These are phyloP conservation scores for Bombus polaris DNA, from an alignment of 1,140 invertebrate species.

Conservation along the genomic window DNA sequence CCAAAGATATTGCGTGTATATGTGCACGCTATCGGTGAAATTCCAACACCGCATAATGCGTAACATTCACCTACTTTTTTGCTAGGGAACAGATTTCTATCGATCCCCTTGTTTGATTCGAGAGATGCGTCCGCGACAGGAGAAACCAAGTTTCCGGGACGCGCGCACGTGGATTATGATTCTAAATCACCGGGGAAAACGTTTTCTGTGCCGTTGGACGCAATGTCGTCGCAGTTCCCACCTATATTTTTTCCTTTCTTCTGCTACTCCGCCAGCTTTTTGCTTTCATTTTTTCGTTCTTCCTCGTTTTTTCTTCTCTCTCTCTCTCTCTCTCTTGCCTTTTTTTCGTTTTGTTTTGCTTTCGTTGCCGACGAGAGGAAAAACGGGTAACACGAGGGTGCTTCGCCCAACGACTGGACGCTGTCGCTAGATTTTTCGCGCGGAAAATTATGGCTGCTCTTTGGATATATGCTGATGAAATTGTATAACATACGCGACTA, in stretches of 20 bases:
- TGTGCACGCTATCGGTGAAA: not conserved
- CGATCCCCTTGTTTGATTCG: conserved; percentile 27
- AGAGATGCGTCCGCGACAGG: not conserved
- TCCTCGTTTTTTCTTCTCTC: no score
- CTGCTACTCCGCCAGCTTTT: conserved; percentile 4
- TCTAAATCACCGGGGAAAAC: conserved; percentile 42
- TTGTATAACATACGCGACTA: not conserved
- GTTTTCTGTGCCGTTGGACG: conserved; percentile 46
- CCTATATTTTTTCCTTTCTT: conserved; percentile 26
- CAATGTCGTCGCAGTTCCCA: conserved; percentile 44
- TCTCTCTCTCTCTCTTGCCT: not conserved
- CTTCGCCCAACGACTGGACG: conserved; percentile 18
- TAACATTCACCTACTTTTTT: conserved; percentile 1
- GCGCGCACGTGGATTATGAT: conserved; percentile 35
- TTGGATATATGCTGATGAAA: not conserved
- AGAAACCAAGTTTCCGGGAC: conserved; percentile 24
- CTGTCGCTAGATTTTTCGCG: conserved; percentile 44
- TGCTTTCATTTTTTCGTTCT: not conserved
- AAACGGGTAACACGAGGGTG: conserved; percentile 33
- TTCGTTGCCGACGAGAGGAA: not conserved
- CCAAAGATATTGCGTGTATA: no score
- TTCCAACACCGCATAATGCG: not conserved
- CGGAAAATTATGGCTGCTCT: conserved; percentile 42
- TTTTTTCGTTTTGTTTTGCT: not conserved
- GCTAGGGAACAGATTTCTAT: conserved; percentile 9